These are phyloP conservation scores for Callorhinus ursinus DNA, from an alignment of 2,113 vertebrate species.

Conservation along the genomic window DNA sequence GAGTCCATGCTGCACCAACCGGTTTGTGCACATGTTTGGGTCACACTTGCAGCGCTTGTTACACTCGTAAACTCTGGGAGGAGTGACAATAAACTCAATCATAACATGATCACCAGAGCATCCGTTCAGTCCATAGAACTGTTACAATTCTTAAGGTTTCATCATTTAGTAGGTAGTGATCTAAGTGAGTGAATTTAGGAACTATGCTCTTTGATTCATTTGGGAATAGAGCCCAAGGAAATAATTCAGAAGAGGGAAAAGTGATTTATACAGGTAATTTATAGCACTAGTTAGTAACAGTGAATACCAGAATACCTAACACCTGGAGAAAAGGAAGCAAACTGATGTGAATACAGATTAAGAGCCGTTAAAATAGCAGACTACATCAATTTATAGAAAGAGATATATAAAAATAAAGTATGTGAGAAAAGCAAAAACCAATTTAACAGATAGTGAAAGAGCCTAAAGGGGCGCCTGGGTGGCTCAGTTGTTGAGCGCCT, in stretches of 20 bases:
- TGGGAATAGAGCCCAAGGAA: neutral
- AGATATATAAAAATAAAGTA: neutral
- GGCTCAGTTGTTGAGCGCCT: too few relatives aligned
- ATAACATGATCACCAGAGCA: neutral
- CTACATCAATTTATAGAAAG: neutral
- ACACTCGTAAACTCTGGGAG: conserved; percentile 94
- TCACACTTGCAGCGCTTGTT: conserved; percentile 96
- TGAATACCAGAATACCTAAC: neutral
- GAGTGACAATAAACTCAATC: conserved; percentile 32
- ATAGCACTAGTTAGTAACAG: neutral
- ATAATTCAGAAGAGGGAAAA: neutral
- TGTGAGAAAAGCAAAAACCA: neutral
- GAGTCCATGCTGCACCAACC: conserved; percentile 96
- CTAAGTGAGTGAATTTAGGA: neutral
- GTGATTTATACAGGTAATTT: neutral
- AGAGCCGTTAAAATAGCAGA: neutral
- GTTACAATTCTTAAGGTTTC: neutral
- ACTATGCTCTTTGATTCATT: neutral
- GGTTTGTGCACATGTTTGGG: conserved; percentile 94
- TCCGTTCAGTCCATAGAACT: neutral
- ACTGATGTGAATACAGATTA: neutral
- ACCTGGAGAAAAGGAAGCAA: neutral
- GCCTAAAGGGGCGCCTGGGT: neutral
- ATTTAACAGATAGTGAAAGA: neutral
- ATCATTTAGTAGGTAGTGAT: neutral